phyloP scores from a whole-genome alignment of 2,113 vertebrate genomes.

The Channa maculata region DNA sequence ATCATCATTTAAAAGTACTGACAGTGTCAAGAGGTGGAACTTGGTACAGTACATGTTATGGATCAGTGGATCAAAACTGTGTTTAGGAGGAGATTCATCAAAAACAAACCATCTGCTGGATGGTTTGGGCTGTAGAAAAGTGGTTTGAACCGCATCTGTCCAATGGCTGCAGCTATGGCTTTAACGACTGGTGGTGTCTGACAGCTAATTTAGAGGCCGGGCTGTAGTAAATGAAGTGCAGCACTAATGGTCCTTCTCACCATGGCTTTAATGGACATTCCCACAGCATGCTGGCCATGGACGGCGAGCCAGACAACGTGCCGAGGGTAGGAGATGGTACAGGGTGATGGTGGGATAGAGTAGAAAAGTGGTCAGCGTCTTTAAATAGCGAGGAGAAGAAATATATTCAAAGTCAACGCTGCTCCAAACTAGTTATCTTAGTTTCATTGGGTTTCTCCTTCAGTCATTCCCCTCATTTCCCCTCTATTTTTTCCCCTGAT shows the following conservation, averaged over 20 bases:
- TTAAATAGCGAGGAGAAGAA: too few species aligned
- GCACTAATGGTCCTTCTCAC: slow-evolving; percentile 70
- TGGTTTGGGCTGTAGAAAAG: slow-evolving; percentile 7
- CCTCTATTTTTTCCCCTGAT: slow-evolving; percentile 9
- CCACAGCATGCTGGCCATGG: slow-evolving; percentile 55
- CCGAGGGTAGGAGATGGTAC: neutral
- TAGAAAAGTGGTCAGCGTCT: too few species aligned
- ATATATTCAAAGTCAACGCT: too few species aligned
- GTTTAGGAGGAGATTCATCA: neutral
- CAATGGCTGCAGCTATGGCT: slow-evolving; percentile 55
- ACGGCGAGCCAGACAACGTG: slow-evolving; percentile 46
- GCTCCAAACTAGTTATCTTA: neutral
- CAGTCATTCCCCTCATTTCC: neutral
- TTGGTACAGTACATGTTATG: rapidly evolving
- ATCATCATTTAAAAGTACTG: neutral
- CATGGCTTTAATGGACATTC: slow-evolving; percentile 74
- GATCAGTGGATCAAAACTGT: neutral
- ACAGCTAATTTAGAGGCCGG: slow-evolving; percentile 72
- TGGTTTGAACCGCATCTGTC: slow-evolving; percentile 29
- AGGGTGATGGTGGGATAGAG: neutral
- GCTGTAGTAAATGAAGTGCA: slow-evolving; percentile 68
- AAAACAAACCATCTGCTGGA: neutral
- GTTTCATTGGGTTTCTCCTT: neutral
- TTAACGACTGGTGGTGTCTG: slow-evolving; percentile 53
- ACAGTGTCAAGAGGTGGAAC: neutral